phyloP scores from a whole-genome alignment of 2,113 vertebrate species.

The Myodes glareolus region DNA sequence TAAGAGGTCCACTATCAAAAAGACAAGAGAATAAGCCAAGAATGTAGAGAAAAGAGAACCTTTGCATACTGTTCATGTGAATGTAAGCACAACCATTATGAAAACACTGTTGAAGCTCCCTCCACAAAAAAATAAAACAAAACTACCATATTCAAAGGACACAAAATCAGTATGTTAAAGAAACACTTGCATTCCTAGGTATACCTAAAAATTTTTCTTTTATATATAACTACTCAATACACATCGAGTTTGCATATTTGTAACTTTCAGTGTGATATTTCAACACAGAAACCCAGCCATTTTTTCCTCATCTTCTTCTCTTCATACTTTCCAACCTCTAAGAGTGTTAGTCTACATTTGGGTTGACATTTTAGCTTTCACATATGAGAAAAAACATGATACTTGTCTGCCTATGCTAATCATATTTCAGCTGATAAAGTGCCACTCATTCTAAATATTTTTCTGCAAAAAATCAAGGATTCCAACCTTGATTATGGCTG shows the following conservation, averaged over 20 bases:
- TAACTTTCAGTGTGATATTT: not conserved
- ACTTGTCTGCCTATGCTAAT: not conserved
- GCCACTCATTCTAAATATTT: not conserved
- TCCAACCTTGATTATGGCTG: not conserved
- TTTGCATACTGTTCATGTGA: not conserved
- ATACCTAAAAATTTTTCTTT: not conserved
- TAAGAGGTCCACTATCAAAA: not conserved
- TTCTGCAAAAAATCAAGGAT: not conserved
- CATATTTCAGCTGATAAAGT: not conserved
- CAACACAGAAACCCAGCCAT: not conserved
- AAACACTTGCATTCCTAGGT: not conserved
- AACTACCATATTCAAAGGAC: not conserved
- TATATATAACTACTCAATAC: not conserved
- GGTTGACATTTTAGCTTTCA: not conserved
- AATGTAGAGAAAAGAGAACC: not conserved
- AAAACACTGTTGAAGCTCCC: not conserved
- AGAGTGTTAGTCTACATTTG: not conserved
- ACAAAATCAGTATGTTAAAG: not conserved
- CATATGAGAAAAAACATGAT: not conserved
- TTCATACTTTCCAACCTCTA: not conserved
- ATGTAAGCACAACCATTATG: not conserved
- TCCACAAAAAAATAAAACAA: not conserved
- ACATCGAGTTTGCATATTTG: not conserved
- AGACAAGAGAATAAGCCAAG: not conserved
- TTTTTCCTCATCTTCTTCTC: not conserved